Conservation (phyloP, 2,113 vertebrate genomes). For the Paramisgurnus dabryanus region DNA sequence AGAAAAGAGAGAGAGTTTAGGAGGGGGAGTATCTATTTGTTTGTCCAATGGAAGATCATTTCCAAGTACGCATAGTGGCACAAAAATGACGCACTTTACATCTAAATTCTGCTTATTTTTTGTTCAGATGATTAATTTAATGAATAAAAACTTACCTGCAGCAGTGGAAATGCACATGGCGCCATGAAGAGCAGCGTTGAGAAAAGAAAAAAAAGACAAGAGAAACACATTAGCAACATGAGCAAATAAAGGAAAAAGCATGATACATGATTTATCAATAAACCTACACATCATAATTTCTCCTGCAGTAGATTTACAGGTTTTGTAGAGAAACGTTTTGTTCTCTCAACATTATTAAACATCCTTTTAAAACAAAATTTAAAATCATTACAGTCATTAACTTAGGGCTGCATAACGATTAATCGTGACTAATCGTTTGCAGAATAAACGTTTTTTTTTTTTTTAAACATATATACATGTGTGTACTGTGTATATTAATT, state of each 20-base stretch:
- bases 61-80: too few relatives aligned
- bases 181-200: not conserved
- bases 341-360: not conserved
- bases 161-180: not conserved
- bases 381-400: not conserved
- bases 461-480: too few relatives aligned
- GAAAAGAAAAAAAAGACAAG: conserved; percentile 14
- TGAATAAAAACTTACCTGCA: conserved; percentile 13
- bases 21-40: too few relatives aligned
- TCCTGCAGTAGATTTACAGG: not conserved
- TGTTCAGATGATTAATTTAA: not conserved
- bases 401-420: too few relatives aligned
- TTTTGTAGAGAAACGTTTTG: not conserved
- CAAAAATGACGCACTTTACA: too few relatives aligned
- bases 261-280: not conserved
- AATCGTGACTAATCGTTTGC: too few relatives aligned
- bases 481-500: too few relatives aligned
- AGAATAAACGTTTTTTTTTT: too few relatives aligned
- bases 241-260: not conserved
- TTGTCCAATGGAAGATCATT: too few relatives aligned
- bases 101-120: not conserved
- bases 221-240: conserved; percentile 6
- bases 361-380: not conserved
- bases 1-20: too few relatives aligned
- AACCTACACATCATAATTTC: not conserved